Percentiles rank a stretch among this genome's conserved stretches.
Evolutionary conservation across 1,140 invertebrate species (phyloP).

Genomic region (Probaryconus sp.): DNA sequence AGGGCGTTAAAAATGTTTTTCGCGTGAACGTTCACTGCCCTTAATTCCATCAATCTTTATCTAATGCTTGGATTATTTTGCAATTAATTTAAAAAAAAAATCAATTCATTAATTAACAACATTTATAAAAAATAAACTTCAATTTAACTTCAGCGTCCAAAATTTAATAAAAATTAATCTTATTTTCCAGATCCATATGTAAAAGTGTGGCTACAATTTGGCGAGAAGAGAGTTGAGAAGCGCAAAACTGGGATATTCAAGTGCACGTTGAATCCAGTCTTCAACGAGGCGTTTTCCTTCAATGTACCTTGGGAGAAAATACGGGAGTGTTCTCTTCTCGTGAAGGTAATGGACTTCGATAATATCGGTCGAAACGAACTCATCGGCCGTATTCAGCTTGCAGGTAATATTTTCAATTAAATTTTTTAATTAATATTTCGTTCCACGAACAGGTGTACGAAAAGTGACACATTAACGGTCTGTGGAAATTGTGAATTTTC

Average conservation of each 20-base stretch:
- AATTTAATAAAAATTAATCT: slow-evolving; percentile 8
- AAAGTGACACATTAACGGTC: too few relatives aligned
- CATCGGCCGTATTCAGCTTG: slow-evolving; percentile 92
- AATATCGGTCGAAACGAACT: slow-evolving; percentile 95
- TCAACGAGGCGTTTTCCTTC: slow-evolving; percentile 96
- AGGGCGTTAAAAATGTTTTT: too few relatives aligned
- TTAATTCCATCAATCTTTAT: too few relatives aligned
- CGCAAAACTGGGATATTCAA: slow-evolving; percentile 97
- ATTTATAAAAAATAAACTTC: too few relatives aligned
- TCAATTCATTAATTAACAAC: too few relatives aligned
- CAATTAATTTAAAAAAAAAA: too few relatives aligned
- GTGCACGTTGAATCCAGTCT: slow-evolving; percentile 93
- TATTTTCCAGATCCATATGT: slow-evolving; percentile 92
- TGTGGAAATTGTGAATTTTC: too few relatives aligned
- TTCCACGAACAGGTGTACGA: too few relatives aligned
- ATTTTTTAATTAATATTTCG: not conserved
- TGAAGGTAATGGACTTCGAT: slow-evolving; percentile 97
- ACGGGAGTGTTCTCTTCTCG: slow-evolving; percentile 92
- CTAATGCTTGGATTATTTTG: too few relatives aligned
- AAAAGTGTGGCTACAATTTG: slow-evolving; percentile 97
- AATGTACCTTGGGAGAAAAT: slow-evolving; percentile 97
- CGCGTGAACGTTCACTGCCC: too few relatives aligned
- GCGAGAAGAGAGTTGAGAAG: slow-evolving; percentile 95
- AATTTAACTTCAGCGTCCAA: too few relatives aligned
- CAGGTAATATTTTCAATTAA: slow-evolving; percentile 80